Base-by-base conservation (phyloP, 2,888 invertebrate species). In the Latrodectus hesperus region DNA sequence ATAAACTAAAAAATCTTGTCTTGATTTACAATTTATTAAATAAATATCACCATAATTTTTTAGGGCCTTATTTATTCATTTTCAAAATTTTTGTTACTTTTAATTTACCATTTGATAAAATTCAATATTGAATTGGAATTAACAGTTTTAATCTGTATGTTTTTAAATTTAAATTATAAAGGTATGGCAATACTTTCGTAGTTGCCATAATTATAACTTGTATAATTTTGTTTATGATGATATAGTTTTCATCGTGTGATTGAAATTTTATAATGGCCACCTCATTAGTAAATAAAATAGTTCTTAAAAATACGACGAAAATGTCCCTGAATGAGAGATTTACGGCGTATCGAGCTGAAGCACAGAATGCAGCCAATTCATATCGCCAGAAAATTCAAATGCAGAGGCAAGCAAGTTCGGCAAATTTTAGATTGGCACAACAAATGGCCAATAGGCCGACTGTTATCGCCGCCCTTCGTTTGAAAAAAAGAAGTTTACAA, bases 371-470 rank as follows among this genome's bases (percentile, higher is more conserved):
- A 17, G 77, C 82, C 4, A 88, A 81, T 65, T 75, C 84, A 55
- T 85, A 90, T 52, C 84, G 91, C 12, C 90, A 90, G 76, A 89
- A 81, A 81, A 88, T 89, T 51, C 90, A 89, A 5, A 86, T 88
- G 82, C 88, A 90, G 38, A 90, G 90, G 60, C 91, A 91, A 85
- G 91, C 91, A n/a, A 91, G 91, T 0, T 91, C 92, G 14, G 92
- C 92, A 90, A 93, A 93, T 90, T 90, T 92, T 64, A 91, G 93
- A 60, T 91, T 93, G 22, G 93, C 93, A 1, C 92, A 92, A 86
- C 93, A 93, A 87, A 93, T 93, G 93, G 93, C 93, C 70, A 92
- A 93, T 88, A 91, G 93, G 84, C 93, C 93, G 5, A 91, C 92
- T 60, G 93, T 93, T 0, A 91, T 92, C 85, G 93, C 93, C 52